Conservation (phyloP, 2,113 vertebrate genomes). For the Sterrhoptilus dennistouni region DNA sequence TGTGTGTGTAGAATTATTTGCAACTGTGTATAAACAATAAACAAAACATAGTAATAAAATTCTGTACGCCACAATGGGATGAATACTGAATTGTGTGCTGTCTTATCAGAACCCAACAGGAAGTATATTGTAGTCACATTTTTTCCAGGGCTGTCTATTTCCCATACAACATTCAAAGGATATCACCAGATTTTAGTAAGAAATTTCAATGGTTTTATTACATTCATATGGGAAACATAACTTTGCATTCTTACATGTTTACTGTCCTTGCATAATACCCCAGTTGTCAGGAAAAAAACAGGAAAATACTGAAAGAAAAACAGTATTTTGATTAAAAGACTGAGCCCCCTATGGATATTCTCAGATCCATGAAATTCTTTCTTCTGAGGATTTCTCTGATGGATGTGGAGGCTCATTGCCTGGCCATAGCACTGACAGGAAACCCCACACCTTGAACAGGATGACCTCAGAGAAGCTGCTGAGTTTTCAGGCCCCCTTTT, state of each 20-base stretch:
- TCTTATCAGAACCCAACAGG: not conserved
- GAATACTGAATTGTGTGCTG: not conserved
- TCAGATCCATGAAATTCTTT: constrained; percentile 52
- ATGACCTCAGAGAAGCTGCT: constrained; percentile 28
- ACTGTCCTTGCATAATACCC: constrained; percentile 38
- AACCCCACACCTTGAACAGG: constrained; percentile 32
- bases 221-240: constrained; percentile 52
- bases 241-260: constrained; percentile 64
- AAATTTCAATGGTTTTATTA: constrained; percentile 53
- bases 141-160: not conserved
- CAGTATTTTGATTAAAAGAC: constrained; percentile 49
- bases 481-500: not conserved
- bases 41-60: not conserved
- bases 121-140: not conserved
- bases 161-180: not conserved
- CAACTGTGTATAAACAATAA: not conserved
- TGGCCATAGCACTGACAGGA: constrained; percentile 1
- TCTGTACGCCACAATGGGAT: not conserved
- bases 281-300: constrained; percentile 33
- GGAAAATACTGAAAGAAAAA: constrained; percentile 32
- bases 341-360: constrained; percentile 24
- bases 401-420: not conserved
- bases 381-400: constrained; percentile 17
- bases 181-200: constrained; percentile 28
- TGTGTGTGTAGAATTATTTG: not conserved